Conservation (phyloP, 2,888 invertebrate genomes). For the Lepeophtheirus nordmannii region DNA sequence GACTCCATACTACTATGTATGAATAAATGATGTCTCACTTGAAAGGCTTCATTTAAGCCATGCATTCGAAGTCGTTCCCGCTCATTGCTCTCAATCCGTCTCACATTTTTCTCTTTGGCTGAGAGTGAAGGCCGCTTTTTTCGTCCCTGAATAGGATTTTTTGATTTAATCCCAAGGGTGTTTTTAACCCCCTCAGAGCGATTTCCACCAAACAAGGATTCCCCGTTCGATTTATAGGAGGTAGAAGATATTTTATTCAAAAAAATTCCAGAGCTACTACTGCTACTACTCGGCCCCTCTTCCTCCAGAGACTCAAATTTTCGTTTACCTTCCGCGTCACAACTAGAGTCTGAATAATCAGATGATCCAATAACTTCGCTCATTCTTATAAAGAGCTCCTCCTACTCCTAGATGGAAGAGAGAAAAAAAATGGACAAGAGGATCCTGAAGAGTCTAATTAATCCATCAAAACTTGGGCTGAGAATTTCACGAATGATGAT, state of each 20-base stretch:
- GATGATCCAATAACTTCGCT: background rate
- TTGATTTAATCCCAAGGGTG: background rate
- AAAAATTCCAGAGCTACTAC: background rate
- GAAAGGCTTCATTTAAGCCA: constrained; percentile 75
- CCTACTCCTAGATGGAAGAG: background rate
- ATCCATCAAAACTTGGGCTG: too few species aligned
- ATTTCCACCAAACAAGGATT: background rate
- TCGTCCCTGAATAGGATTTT: constrained; percentile 3
- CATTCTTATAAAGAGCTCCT: background rate
- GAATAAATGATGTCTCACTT: constrained; percentile 40
- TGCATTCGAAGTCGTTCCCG: constrained; percentile 83
- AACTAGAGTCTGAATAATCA: background rate
- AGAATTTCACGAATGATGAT: too few species aligned
- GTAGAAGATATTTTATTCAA: too few species aligned
- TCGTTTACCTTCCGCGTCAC: background rate
- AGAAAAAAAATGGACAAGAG: background rate
- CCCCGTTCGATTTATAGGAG: too few species aligned
- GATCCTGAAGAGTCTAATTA: too few species aligned
- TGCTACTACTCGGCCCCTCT: background rate
- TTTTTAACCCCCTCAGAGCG: background rate
- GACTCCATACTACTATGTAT: too few species aligned
- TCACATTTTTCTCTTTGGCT: constrained; percentile 65
- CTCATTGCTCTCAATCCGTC: constrained; percentile 76
- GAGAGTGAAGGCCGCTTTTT: constrained; percentile 38
- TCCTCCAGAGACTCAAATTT: background rate